phyloP scores from a whole-genome alignment of 2,888 invertebrate genomes.

The Morpho achilles region DNA sequence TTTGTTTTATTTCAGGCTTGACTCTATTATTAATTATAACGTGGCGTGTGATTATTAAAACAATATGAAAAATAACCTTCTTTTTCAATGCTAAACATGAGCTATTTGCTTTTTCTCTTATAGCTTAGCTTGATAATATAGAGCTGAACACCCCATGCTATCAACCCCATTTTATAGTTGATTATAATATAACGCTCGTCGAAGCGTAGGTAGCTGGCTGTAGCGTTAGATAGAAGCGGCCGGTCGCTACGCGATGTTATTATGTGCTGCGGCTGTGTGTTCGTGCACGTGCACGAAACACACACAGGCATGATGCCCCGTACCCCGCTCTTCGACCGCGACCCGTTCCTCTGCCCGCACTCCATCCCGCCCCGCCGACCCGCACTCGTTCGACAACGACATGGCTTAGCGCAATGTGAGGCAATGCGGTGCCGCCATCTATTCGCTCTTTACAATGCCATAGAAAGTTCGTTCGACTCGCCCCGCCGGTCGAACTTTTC shows the following conservation, averaged over 20 bases:
- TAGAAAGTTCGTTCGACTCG: constrained; percentile 75
- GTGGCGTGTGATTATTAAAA: background rate
- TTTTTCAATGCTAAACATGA: constrained; percentile 23
- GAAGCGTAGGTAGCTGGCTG: constrained; percentile 63
- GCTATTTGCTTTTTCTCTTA: constrained; percentile 29
- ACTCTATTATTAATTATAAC: too few species aligned
- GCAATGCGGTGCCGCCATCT: constrained; percentile 74
- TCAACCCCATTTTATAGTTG: constrained; percentile 61
- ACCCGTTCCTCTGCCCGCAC: constrained; percentile 30
- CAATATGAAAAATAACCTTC: constrained; percentile 6
- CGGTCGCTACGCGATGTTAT: constrained; percentile 67
- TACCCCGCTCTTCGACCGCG: constrained; percentile 21
- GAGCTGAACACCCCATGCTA: constrained; percentile 53
- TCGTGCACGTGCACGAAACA: constrained; percentile 41
- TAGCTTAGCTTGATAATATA: constrained; percentile 47
- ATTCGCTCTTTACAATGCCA: constrained; percentile 75
- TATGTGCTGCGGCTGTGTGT: constrained; percentile 53
- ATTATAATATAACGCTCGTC: constrained; percentile 52
- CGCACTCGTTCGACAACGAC: constrained; percentile 53
- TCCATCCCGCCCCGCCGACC: constrained; percentile 39
- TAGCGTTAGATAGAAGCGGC: constrained; percentile 64
- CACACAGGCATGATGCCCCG: constrained; percentile 40
- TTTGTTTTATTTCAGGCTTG: too few species aligned
- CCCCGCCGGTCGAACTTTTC: constrained; percentile 71
- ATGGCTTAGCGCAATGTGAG: constrained; percentile 67